Conservation (phyloP, 2,113 vertebrate genomes). For the Sinosuthora webbiana region DNA sequence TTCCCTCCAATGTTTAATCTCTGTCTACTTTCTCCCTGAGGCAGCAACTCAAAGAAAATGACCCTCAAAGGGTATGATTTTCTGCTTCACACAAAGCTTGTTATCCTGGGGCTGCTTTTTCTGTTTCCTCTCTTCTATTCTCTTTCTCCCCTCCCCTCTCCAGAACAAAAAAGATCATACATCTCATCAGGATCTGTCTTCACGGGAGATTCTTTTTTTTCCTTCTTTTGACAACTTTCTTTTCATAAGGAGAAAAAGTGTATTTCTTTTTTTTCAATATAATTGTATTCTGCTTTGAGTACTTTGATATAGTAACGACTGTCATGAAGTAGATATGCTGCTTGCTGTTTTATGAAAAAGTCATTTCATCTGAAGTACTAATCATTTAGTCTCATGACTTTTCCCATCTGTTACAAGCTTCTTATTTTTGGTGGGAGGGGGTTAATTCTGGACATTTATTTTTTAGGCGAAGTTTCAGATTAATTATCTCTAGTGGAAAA, state of each 20-base stretch:
- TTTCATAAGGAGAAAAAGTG: constrained; percentile 39
- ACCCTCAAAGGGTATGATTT: constrained; percentile 36
- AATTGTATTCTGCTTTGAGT: constrained; percentile 46
- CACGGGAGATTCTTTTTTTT: neutral
- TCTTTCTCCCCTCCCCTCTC: neutral
- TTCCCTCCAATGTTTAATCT: constrained; percentile 16
- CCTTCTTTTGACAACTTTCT: constrained; percentile 33
- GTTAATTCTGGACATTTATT: constrained; percentile 26
- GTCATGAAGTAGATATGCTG: constrained; percentile 7
- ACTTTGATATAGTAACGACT: constrained; percentile 40
- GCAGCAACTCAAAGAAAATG: constrained; percentile 40
- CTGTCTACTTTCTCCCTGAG: constrained; percentile 33
- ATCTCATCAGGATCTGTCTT: constrained; percentile 38
- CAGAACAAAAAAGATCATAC: constrained; percentile 35
- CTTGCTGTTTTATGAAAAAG: constrained; percentile 28
- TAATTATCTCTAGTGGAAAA: constrained; percentile 34
- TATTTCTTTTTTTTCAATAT: neutral
- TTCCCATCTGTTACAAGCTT: constrained; percentile 13
- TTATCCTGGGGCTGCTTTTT: constrained; percentile 48
- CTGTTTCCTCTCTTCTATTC: constrained; percentile 15
- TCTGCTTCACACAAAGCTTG: constrained; percentile 48
- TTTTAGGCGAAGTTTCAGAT: neutral
- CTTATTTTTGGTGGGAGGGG: neutral
- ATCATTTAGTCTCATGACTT: constrained; percentile 33
- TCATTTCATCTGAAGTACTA: constrained; percentile 14